A percentile compares a stretch with the other conserved stretches of the same genome.
These are phyloP conservation scores for Steinernema feltiae DNA, from an alignment of 1,140 invertebrate species.

Conservation along the genomic window DNA sequence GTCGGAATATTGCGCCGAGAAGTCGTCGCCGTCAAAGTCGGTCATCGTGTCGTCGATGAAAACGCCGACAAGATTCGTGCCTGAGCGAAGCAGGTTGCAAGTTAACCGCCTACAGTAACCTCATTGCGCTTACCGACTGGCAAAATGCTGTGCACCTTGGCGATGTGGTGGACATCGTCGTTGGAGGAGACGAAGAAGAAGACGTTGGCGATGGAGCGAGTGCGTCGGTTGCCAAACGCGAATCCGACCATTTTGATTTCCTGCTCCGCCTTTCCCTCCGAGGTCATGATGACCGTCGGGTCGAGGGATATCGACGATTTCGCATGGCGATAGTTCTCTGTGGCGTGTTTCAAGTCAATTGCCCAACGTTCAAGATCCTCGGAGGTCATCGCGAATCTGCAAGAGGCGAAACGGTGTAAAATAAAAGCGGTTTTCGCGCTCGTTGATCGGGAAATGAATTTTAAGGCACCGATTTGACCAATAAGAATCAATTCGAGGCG, in stretches of 20 bases:
- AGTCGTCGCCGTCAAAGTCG: background rate
- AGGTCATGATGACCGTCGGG: constrained; percentile 1
- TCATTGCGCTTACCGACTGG: background rate
- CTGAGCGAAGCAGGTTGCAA: too few species aligned
- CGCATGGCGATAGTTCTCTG: background rate
- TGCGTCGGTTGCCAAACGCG: background rate
- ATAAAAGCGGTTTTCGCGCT: background rate
- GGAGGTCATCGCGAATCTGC: background rate
- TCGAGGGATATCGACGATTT: background rate
- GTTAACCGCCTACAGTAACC: too few species aligned
- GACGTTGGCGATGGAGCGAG: background rate
- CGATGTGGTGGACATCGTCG: constrained; percentile 2
- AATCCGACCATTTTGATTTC: constrained; percentile 5
- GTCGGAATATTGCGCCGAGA: constrained; percentile 3
- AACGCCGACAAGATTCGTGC: background rate
- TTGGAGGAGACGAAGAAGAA: background rate
- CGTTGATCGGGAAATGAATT: background rate
- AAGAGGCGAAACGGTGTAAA: background rate
- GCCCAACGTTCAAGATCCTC: background rate
- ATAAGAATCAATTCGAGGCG: too few species aligned
- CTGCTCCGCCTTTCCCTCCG: background rate
- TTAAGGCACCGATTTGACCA: background rate
- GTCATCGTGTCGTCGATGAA: background rate
- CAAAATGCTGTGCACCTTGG: background rate
- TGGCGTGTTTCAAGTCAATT: background rate